phyloP scores from a whole-genome alignment of 2,888 invertebrate species.

The Neuroscelio doddi region DNA sequence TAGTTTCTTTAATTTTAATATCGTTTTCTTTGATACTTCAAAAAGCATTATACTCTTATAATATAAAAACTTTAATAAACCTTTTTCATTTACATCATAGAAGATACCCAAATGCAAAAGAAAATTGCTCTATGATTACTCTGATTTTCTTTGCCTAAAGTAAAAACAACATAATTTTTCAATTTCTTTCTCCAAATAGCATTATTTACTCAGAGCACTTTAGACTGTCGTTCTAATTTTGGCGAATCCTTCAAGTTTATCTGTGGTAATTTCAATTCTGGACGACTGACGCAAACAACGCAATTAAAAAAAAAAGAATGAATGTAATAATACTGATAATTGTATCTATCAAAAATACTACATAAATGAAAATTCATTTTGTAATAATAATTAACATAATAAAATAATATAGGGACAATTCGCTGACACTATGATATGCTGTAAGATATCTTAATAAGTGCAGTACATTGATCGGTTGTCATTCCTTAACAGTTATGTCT shows the following conservation, averaged over 20 bases:
- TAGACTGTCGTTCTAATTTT: conserved; percentile 12
- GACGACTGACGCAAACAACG: neutral
- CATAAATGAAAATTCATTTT: no score
- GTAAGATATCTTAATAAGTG: no score
- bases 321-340: neutral
- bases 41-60: no score
- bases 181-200: conserved; percentile 11
- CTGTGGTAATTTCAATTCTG: neutral
- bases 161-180: conserved; percentile 16
- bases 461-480: no score
- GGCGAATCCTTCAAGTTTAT: conserved; percentile 5
- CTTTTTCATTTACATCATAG: neutral
- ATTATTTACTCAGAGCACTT: conserved; percentile 8
- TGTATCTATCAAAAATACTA: no score
- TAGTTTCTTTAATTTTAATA: no score
- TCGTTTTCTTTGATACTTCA: no score
- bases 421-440: no score
- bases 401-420: no score
- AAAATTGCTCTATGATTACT: conserved; percentile 6
- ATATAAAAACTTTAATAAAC: no score
- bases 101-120: neutral
- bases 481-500: conserved; percentile 28
- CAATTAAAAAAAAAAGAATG: conserved; percentile 6
- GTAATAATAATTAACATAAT: no score
- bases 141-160: conserved; percentile 10